Evolutionary conservation across 2,113 vertebrate species (phyloP), one percentile per base, ranked within the genome.

Genomic region (Peromyscus leucopus): DNA sequence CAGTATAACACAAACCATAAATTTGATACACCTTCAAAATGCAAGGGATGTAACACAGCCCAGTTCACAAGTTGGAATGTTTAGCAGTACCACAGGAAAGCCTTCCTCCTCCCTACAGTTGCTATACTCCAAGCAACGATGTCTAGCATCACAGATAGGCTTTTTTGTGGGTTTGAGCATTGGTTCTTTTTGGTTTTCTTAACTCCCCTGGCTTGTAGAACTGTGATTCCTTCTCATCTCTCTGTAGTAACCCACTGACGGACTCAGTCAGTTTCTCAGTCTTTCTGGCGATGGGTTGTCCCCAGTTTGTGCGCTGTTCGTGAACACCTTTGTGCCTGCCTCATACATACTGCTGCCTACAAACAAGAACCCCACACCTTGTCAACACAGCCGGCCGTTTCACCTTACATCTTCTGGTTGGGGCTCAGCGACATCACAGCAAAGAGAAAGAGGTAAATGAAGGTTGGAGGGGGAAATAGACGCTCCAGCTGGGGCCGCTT

Each of bases 121-220:
- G 22, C 7, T 36, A 16, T n/a, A 33, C 24, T 55, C 46, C 4
- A 5, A 4, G 36, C 26, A 69, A 10, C 3, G 10, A 71, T 61
- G 83, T 65, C 42, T 88, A 6, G 78, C 74, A 33, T 17, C 22
- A 8, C 46, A 17, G 10, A 42, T 61, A 13, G 9, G 5, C 11
- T 89, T 74, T n/a, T n/a, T 33, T 2, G 24, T 90, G 48, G 24
- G 69, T 84, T 96, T 65, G 71, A 89, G 51, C 31, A 92, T 95
- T 33, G n/a, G 36, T 57, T 72, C 48, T 78, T 95, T n/a, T 74
- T 7, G 46, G 2, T 72, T n/a, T 59, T 89, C 71, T 83, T 36
- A 83, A 61, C 46, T 69, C 46, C 12, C 2, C 65, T 71, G 51
- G 46, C 19, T 71, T 88, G 46, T 13, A 74, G 22, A 69, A 22